Conservation (phyloP, 2,113 vertebrate species). For the Tetrao urogallus region DNA sequence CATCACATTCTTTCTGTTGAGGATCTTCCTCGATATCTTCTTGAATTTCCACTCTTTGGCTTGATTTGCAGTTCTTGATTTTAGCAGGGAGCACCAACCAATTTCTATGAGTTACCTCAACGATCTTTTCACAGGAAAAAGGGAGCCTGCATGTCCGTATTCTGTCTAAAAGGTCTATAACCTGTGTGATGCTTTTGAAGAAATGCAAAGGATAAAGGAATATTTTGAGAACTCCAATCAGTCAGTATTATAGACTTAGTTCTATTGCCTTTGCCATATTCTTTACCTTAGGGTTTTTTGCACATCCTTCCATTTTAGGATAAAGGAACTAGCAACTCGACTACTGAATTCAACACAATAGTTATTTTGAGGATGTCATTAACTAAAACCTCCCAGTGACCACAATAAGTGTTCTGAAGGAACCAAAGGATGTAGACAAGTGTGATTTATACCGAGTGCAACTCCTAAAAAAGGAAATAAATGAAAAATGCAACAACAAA, state of each 20-base stretch:
- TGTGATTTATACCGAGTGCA: neutral
- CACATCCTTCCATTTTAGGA: neutral
- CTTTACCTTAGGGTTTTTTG: neutral
- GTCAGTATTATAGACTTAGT: neutral
- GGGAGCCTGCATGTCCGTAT: constrained; percentile 78
- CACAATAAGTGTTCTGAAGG: neutral
- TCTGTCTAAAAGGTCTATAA: constrained; percentile 87
- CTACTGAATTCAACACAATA: neutral
- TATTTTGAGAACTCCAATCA: neutral
- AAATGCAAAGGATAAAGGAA: constrained; percentile 46
- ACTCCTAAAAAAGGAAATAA: neutral
- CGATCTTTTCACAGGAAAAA: constrained; percentile 85
- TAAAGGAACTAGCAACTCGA: neutral
- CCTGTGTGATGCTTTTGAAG: constrained; percentile 89
- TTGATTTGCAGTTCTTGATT: constrained; percentile 78
- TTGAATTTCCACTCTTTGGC: constrained; percentile 64
- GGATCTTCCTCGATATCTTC: constrained; percentile 30
- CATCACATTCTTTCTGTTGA: constrained; percentile 23
- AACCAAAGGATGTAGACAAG: neutral
- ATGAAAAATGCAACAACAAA: neutral
- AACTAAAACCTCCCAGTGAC: neutral
- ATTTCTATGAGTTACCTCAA: constrained; percentile 84
- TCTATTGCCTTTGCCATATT: neutral
- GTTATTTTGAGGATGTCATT: neutral
- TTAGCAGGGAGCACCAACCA: constrained; percentile 86